These are phyloP conservation scores for Potamarius usumacintae DNA, from an alignment of 2,113 vertebrate species.

Conservation along the genomic window DNA sequence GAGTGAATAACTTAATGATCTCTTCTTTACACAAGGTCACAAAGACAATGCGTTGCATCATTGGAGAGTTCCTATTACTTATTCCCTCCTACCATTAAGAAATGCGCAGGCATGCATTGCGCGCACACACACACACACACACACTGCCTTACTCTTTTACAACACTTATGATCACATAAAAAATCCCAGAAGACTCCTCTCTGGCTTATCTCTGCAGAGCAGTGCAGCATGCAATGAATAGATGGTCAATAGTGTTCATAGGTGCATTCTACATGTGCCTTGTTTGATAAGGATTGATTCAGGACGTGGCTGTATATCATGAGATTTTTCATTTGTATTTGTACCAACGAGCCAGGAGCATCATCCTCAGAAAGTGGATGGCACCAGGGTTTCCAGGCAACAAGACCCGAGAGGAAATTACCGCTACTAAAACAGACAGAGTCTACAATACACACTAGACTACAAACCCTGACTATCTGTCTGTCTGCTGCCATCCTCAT, in stretches of 20 bases:
- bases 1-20: conserved; percentile 36
- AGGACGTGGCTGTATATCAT: conserved; percentile 10
- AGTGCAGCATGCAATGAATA: conserved; percentile 28
- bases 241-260: conserved; percentile 17
- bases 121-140: not conserved
- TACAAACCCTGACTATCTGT: not conserved
- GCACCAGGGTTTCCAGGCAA: conserved; percentile 54
- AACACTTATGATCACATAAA: conserved; percentile 15
- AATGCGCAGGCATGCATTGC: not conserved
- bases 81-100: conserved; percentile 26
- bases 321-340: conserved; percentile 38
- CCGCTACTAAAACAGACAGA: conserved; percentile 32
- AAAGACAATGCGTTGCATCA: conserved; percentile 32
- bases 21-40: conserved; percentile 35
- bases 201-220: conserved; percentile 44
- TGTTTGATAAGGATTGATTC: conserved; percentile 44
- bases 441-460: not conserved
- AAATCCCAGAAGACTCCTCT: conserved; percentile 14
- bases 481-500: too few relatives aligned
- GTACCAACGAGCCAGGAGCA: conserved; percentile 24
- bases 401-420: conserved; percentile 42
- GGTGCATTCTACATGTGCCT: not conserved
- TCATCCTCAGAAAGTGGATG: conserved; percentile 31
- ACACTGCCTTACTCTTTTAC: not conserved
- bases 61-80: conserved; percentile 34